Evolutionary conservation across 2,888 invertebrate genomes (phyloP).

Genomic region (Agrochola macilenta): DNA sequence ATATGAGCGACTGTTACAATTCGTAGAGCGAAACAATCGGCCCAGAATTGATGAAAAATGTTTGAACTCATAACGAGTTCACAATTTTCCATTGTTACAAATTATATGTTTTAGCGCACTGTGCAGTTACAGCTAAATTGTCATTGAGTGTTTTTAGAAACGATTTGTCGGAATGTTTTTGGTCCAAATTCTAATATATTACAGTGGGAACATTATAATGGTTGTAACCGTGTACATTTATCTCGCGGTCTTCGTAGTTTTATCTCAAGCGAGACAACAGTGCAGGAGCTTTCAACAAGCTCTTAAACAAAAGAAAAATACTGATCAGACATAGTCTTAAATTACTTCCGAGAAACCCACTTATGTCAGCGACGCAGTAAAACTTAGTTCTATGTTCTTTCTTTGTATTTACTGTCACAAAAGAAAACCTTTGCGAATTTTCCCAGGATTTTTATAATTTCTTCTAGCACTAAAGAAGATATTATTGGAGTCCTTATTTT

Average conservation of each 20-base stretch:
- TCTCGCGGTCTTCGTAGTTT: neutral
- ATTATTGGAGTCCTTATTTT: too few species aligned
- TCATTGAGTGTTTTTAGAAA: neutral
- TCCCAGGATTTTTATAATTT: neutral
- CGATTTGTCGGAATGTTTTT: neutral
- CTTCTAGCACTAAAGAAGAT: neutral
- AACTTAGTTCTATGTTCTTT: neutral
- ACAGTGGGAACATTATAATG: neutral
- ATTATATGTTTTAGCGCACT: constrained; percentile 7
- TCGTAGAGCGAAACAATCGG: constrained; percentile 26
- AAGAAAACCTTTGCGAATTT: neutral
- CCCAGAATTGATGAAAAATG: constrained; percentile 33
- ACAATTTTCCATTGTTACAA: constrained; percentile 15
- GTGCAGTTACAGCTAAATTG: neutral
- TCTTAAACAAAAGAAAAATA: constrained; percentile 25
- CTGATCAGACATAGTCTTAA: constrained; percentile 6
- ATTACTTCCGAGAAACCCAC: constrained; percentile 20
- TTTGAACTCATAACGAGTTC: constrained; percentile 23
- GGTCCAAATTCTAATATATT: neutral
- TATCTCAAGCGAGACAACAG: constrained; percentile 7
- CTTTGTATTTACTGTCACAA: neutral
- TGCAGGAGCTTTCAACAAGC: constrained; percentile 14
- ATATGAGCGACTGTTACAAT: constrained; percentile 33
- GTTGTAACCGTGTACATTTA: neutral
- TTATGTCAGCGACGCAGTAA: neutral